Evolutionary conservation across 2,888 invertebrate species (phyloP).

Genomic region (Pollenia amentaria): DNA sequence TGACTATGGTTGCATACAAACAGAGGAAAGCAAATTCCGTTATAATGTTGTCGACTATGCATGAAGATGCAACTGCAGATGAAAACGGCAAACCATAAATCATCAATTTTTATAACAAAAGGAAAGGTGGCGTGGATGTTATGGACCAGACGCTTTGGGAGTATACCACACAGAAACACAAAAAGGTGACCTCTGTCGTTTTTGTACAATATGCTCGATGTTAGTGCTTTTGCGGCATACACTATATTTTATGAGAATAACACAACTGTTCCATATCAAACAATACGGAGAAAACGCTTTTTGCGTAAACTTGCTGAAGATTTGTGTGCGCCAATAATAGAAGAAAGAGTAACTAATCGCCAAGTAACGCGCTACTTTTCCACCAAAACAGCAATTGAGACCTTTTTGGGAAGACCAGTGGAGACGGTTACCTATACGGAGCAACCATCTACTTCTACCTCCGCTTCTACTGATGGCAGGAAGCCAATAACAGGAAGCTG

Average conservation of each 20-base stretch:
- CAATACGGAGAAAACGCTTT: constrained; percentile 47
- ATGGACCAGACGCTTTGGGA: constrained; percentile 13
- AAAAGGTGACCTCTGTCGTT: constrained; percentile 31
- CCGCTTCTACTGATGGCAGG: constrained; percentile 18
- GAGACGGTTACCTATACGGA: too few species aligned
- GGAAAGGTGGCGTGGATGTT: neutral
- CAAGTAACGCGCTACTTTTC: constrained; percentile 14
- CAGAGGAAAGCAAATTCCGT: constrained; percentile 37
- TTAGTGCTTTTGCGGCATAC: too few species aligned
- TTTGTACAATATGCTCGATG: too few species aligned
- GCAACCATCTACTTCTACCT: too few species aligned
- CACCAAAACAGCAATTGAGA: constrained; percentile 50
- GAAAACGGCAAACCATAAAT: constrained; percentile 54
- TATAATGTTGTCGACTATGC: constrained; percentile 7
- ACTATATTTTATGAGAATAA: too few species aligned
- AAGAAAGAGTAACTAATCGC: too few species aligned
- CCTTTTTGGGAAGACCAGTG: constrained; percentile 48
- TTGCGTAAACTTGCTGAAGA: constrained; percentile 54
- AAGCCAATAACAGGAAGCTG: too few species aligned
- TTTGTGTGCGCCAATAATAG: too few species aligned
- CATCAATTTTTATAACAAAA: too few species aligned
- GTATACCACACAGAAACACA: constrained; percentile 38
- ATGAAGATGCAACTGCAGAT: neutral
- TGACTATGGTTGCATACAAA: constrained; percentile 42
- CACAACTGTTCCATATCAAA: constrained; percentile 51